Evolutionary conservation across 2,888 invertebrate genomes (phyloP).

Genomic region (Sminthurides aquaticus): DNA sequence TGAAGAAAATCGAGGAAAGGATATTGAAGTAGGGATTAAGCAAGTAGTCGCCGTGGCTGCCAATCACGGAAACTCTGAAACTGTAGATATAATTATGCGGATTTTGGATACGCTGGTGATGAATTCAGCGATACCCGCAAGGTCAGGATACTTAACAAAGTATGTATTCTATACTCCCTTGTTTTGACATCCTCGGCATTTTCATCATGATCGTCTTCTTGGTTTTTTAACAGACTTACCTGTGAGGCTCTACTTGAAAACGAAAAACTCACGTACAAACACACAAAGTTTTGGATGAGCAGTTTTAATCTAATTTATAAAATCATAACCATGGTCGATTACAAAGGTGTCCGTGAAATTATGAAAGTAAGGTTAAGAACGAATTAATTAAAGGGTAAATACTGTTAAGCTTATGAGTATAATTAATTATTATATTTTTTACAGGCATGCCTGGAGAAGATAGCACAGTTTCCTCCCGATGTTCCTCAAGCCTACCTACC

Average conservation of each 20-base stretch:
- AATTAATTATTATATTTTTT: slow-evolving; percentile 4
- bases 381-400: background rate
- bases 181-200: background rate
- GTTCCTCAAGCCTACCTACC: slow-evolving; percentile 73
- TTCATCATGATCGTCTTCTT: background rate
- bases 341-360: slow-evolving; percentile 87
- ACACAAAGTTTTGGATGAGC: slow-evolving; percentile 82
- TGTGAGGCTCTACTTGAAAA: slow-evolving; percentile 78
- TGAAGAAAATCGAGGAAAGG: slow-evolving; percentile 56
- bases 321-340: slow-evolving; percentile 85
- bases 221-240: slow-evolving; percentile 61
- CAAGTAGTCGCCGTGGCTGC: slow-evolving; percentile 68
- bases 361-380: slow-evolving; percentile 70
- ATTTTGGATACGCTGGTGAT: slow-evolving; percentile 69
- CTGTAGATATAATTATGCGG: slow-evolving; percentile 66
- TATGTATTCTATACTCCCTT: background rate
- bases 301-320: slow-evolving; percentile 74
- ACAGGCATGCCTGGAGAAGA: slow-evolving; percentile 79
- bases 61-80: slow-evolving; percentile 63
- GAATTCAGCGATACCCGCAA: slow-evolving; percentile 62
- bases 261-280: slow-evolving; percentile 71
- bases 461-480: slow-evolving; percentile 68
- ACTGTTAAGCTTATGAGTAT: slow-evolving; percentile 3
- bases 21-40: slow-evolving; percentile 67
- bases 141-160: slow-evolving; percentile 12